These are phyloP conservation scores for Bergia puertoricense DNA, from an alignment of 92 coral and sea anemone species.

Conservation along the genomic window DNA sequence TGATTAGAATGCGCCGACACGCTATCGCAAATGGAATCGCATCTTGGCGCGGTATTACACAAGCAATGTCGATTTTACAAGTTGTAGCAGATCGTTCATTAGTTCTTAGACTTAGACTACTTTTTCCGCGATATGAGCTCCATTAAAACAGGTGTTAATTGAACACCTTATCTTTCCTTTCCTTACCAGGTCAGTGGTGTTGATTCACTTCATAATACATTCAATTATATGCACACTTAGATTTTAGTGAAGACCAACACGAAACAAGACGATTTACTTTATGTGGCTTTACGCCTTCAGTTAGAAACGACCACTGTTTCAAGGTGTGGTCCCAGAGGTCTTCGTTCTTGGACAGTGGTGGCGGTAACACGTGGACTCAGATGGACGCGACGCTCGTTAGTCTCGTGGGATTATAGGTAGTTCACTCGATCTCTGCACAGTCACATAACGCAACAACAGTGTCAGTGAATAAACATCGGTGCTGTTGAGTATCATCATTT, in stretches of 20 bases:
- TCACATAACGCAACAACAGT: background rate
- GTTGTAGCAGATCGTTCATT: background rate
- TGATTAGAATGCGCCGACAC: conserved; percentile 37
- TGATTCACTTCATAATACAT: background rate
- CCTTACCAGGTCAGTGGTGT: background rate
- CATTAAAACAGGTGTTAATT: background rate
- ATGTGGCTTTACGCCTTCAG: too few species aligned
- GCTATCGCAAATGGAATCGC: conserved; percentile 17
- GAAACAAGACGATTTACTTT: background rate
- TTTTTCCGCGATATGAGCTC: background rate
- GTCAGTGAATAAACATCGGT: background rate
- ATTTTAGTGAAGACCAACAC: background rate
- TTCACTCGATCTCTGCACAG: background rate
- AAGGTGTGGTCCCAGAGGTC: background rate
- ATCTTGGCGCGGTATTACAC: conserved; percentile 1
- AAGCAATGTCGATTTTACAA: background rate
- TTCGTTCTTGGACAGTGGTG: background rate
- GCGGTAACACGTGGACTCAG: conserved; percentile 16
- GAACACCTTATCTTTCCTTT: background rate
- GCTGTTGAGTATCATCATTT: background rate
- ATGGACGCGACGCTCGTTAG: background rate
- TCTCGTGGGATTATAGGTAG: background rate
- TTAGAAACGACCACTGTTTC: background rate
- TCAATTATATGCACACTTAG: background rate
- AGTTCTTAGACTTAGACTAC: background rate